These are phyloP conservation scores for Melopsittacus undulatus DNA, from an alignment of 2,797 vertebrate species.

Conservation along the genomic window DNA sequence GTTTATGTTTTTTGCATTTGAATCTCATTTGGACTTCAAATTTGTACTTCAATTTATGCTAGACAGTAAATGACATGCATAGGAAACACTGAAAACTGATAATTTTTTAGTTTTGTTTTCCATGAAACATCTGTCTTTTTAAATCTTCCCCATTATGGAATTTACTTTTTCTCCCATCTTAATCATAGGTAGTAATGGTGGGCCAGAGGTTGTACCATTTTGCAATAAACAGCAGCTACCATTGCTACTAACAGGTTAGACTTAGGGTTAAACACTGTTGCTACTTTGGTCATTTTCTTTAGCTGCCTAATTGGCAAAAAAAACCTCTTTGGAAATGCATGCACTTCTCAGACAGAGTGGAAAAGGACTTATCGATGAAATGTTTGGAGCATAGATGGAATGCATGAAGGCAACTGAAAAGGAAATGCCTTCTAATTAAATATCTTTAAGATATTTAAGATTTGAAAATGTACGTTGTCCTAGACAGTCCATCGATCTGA, in stretches of 20 bases:
- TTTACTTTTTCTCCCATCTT: not conserved
- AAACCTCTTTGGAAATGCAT: not conserved
- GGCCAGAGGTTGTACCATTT: not conserved
- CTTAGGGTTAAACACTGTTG: not conserved
- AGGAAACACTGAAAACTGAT: not conserved
- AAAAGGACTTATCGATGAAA: constrained; percentile 40
- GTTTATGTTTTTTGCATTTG: not conserved
- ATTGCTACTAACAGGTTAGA: not conserved
- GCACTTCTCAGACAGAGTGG: not conserved
- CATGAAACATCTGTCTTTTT: not conserved
- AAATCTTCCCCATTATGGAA: not conserved
- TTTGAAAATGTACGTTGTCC: not conserved
- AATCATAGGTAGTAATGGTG: not conserved
- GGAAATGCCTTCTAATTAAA: constrained; percentile 30
- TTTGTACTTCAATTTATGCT: not conserved
- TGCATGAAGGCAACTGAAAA: not conserved
- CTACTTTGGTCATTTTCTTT: not conserved
- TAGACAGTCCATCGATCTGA: not conserved
- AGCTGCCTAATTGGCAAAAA: not conserved
- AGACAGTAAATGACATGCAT: not conserved
- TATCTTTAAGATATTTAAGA: not conserved
- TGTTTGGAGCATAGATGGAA: not conserved
- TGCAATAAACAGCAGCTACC: not conserved
- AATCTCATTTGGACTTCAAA: not conserved
- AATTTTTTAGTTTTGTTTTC: not conserved